Base-by-base conservation (phyloP, 2,113 vertebrate genomes). In the Engraulis encrasicolus region DNA sequence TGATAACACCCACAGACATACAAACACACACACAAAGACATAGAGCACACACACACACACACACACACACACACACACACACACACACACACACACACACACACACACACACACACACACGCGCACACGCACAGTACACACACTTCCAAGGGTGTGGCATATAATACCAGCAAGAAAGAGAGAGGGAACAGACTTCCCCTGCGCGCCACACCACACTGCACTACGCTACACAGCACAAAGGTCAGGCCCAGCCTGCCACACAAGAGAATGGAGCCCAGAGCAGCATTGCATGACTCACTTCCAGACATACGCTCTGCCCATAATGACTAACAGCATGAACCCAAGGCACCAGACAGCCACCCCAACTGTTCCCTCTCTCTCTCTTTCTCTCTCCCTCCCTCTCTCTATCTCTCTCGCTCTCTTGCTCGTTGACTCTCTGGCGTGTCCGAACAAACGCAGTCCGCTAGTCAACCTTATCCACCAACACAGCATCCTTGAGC, bases 111-210 rank as follows among this genome's bases (percentile, higher is more conserved):
- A 54, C 52, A 78, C 19, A 78, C 82, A 45, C 40, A 45, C n/a
- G n/a, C n/a, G n/a, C n/a, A 87, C 78, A 79, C 82, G 74, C 19
- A 78, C 82, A n/a, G n/a, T n/a, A 87, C 78, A 79, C 81, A 79
- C 36, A 71, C 61, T 52, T 54, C 40, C 27, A 12, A 74, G 66
- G 66, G 66, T 74, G 66, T 74, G 66, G 66, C 66, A 74, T 66
- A 66, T 66, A 66, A 12, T 12, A 58, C 19, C 17, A 54, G 54
- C 9, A 27, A 71, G 61, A 31, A 15, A 74, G 66, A 34, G 27
- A 74, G 66, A 74, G 66, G 66, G 66, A 74, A 74, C 66, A 74
- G 66, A 74, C 66, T 74, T 74, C 66, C 66, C 80, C 50, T 54
- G 49, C 27, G 20, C 79, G 19, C 79, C 34, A 36, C 49, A 54